Conservation (phyloP, 2,888 invertebrate genomes). For the Watsonalla binaria region DNA sequence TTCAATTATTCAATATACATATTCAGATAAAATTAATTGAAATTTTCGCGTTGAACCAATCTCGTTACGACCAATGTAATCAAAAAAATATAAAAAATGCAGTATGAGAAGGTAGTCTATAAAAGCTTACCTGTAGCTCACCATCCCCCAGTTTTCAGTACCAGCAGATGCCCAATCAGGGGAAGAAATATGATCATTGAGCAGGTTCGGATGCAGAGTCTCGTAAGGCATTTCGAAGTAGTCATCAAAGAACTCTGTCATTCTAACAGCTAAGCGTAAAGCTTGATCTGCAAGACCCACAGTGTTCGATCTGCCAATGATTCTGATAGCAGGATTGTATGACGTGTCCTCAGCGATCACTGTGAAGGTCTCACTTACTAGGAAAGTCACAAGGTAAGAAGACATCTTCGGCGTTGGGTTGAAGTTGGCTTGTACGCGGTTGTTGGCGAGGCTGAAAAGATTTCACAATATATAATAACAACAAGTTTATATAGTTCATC, state of each 20-base stretch:
- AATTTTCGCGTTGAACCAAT: too few relatives aligned
- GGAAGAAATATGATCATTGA: constrained; percentile 65
- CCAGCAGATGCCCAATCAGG: constrained; percentile 74
- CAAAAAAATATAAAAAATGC: too few relatives aligned
- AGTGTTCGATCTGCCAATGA: constrained; percentile 66
- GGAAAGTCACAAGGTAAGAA: constrained; percentile 90
- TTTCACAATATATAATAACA: neutral
- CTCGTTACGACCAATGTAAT: too few relatives aligned
- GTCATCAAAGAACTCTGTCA: constrained; percentile 58
- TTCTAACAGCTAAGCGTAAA: constrained; percentile 49
- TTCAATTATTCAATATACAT: too few relatives aligned
- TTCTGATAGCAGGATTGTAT: constrained; percentile 54
- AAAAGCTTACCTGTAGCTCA: constrained; percentile 60
- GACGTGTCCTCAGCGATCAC: constrained; percentile 55
- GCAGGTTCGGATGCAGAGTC: constrained; percentile 47
- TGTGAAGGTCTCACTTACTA: constrained; percentile 78
- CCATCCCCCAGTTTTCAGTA: constrained; percentile 74
- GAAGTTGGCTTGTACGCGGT: constrained; percentile 55
- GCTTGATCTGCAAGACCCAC: constrained; percentile 48
- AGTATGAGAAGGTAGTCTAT: neutral
- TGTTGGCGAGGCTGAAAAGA: constrained; percentile 32
- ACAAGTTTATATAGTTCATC: neutral
- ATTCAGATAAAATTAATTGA: too few relatives aligned
- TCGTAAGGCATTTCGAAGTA: constrained; percentile 60
- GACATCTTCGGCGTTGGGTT: constrained; percentile 83